These are phyloP conservation scores for Todiramphus chloris DNA, from an alignment of 2,113 vertebrate species.

Conservation along the genomic window DNA sequence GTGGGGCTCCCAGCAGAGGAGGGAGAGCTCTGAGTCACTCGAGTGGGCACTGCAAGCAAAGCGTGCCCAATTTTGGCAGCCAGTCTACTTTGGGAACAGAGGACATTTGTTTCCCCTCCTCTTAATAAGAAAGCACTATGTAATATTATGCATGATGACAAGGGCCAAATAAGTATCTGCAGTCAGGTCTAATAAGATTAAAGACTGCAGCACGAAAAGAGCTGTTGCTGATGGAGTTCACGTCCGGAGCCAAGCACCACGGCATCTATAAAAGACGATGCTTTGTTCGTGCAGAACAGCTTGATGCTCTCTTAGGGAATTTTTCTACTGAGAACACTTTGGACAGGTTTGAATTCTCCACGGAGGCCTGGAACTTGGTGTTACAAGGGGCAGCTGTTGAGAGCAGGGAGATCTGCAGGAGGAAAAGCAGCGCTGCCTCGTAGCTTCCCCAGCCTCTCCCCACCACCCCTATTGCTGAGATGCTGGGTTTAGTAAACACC, in stretches of 20 bases:
- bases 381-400: not conserved
- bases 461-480: rapidly evolving
- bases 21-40: not conserved
- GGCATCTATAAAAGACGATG: not conserved
- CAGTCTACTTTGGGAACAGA: not conserved
- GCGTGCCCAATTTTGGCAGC: not conserved
- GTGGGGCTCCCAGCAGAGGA: not conserved
- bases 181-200: constrained; percentile 7
- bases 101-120: not conserved
- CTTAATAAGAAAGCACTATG: not conserved
- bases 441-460: not conserved
- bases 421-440: not conserved
- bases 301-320: not conserved
- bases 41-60: not conserved
- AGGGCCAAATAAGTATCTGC: constrained; percentile 14
- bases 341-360: not conserved
- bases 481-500: not conserved
- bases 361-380: not conserved
- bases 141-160: not conserved
- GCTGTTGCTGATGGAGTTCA: constrained; percentile 18
- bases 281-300: constrained; percentile 13
- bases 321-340: not conserved
- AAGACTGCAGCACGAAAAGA: constrained; percentile 30
- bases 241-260: not conserved
- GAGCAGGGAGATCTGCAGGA: not conserved